Conservation (phyloP, 1,140 invertebrate genomes). For the Eubasilissa regina region DNA sequence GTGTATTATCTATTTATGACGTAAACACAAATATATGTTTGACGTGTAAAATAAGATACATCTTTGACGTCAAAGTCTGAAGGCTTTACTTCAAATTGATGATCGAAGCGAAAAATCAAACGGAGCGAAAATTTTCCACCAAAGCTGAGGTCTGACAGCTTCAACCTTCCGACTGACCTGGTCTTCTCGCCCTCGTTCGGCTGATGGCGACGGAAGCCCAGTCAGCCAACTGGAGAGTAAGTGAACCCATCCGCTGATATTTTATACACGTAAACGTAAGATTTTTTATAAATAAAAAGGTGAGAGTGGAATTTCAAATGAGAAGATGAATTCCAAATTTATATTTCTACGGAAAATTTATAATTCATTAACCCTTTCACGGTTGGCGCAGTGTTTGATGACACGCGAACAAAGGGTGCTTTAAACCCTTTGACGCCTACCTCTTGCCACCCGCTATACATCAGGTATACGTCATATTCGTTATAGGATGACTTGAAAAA, state of each 20-base stretch:
- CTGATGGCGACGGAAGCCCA: not conserved
- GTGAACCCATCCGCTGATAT: too few relatives aligned
- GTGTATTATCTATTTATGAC: too few relatives aligned
- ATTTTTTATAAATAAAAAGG: conserved; percentile 4
- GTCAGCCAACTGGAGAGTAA: conserved; percentile 7
- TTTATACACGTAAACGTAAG: not conserved
- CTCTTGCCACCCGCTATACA: conserved; percentile 6
- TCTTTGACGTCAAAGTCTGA: too few relatives aligned
- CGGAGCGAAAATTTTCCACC: conserved; percentile 4
- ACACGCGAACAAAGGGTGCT: conserved; percentile 35
- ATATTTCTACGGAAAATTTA: conserved; percentile 25
- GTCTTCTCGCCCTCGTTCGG: not conserved
- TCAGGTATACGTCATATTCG: not conserved
- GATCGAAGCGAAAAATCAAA: not conserved
- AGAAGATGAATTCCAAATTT: conserved; percentile 1
- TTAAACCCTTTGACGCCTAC: conserved; percentile 45
- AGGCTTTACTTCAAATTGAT: not conserved
- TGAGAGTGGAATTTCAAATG: not conserved
- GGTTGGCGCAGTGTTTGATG: conserved; percentile 18
- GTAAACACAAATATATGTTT: not conserved
- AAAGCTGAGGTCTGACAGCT: conserved; percentile 39
- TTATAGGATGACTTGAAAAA: not conserved
- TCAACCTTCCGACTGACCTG: conserved; percentile 33
- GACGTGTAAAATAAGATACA: not conserved
- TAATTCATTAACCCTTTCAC: conserved; percentile 25